Evolutionary conservation across 2,888 invertebrate species (phyloP), one percentile per base, ranked within the genome.

Genomic region (Agrotis puta): DNA sequence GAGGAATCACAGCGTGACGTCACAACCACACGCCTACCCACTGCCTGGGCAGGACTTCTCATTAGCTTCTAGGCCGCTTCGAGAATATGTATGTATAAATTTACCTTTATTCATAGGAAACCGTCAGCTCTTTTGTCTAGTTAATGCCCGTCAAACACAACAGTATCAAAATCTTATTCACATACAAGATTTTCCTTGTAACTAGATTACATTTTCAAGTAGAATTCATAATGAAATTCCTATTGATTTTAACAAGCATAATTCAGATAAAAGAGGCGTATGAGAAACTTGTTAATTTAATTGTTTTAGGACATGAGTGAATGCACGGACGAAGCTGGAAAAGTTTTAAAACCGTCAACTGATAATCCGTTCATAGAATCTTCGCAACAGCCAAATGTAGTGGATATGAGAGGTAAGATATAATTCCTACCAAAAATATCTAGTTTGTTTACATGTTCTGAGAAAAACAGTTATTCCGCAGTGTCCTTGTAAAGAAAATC

Each of bases 321-420:
- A 92, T 97, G 97, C 87, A 97, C 97, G 79, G 98, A 98, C 92
- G 98, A 98, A 92, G 97, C 98, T 89, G 97, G 98, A 81, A 98
- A 98, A 97, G 97, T 97, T 85, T 82, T 96, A 74, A 98, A 98
- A 96, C 97, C 98, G 89, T 96, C 97, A 88, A 96, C 95, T 85
- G 99, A 99, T 97, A 99, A 99, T 97, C 99, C 99, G 88, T 99
- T 98, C 96, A 98, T 98, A 91, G 98, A 98, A 94, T 97, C 97
- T 93, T 97, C 97, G 88, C 98, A 98, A 96, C 98, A 97, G 92
- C 98, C 98, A 94, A 98, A 98, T 81, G 98, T 98, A 87, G 98
- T 99, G 69, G 99, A 99, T 93, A 98, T 99, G 98, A 98, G 98
- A 98, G 98, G 98, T 98, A 94, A 88, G 77, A 53, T 64, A 63